Evolutionary conservation across 2,888 invertebrate genomes (phyloP).

Genomic region (Catocala sponsa): DNA sequence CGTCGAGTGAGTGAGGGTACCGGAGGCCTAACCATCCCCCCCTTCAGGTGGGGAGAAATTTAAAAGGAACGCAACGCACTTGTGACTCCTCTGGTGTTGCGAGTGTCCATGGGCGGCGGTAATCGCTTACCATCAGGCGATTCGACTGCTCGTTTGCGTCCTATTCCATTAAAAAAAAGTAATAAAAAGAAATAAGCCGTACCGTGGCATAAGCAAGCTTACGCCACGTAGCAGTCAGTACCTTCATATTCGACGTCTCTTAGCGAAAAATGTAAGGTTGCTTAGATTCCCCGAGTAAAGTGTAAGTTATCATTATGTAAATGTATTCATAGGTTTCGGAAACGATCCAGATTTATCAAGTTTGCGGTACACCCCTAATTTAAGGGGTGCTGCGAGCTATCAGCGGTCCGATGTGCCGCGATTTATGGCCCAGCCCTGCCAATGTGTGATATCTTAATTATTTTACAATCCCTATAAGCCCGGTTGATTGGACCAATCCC

Average conservation of each 20-base stretch:
- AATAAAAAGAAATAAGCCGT: too few relatives aligned
- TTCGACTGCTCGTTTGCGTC: too few relatives aligned
- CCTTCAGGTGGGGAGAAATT: too few relatives aligned
- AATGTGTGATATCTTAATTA: conserved; percentile 73
- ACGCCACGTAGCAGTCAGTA: too few relatives aligned
- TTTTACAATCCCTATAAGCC: conserved; percentile 61
- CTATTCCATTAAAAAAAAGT: too few relatives aligned
- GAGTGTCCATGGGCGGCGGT: too few relatives aligned
- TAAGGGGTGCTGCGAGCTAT: conserved; percentile 37
- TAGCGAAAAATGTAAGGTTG: conserved; percentile 31
- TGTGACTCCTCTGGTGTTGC: too few relatives aligned
- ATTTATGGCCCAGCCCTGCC: conserved; percentile 60
- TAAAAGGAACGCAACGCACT: too few relatives aligned
- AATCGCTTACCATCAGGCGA: too few relatives aligned
- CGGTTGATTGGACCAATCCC: conserved; percentile 38
- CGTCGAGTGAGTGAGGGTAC: too few relatives aligned
- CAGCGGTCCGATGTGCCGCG: conserved; percentile 39
- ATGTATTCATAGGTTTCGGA: conserved; percentile 71
- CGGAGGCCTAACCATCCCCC: too few relatives aligned
- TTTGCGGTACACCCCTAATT: conserved; percentile 54
- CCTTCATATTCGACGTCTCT: conserved; percentile 29
- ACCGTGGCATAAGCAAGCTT: too few relatives aligned
- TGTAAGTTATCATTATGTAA: conserved; percentile 57
- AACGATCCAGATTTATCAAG: conserved; percentile 64
- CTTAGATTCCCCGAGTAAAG: conserved; percentile 35